A percentile compares a stretch with the other conserved stretches of the same genome.
These are phyloP conservation scores for Danio albolineatus DNA, from an alignment of 2,797 vertebrate species.

Conservation along the genomic window DNA sequence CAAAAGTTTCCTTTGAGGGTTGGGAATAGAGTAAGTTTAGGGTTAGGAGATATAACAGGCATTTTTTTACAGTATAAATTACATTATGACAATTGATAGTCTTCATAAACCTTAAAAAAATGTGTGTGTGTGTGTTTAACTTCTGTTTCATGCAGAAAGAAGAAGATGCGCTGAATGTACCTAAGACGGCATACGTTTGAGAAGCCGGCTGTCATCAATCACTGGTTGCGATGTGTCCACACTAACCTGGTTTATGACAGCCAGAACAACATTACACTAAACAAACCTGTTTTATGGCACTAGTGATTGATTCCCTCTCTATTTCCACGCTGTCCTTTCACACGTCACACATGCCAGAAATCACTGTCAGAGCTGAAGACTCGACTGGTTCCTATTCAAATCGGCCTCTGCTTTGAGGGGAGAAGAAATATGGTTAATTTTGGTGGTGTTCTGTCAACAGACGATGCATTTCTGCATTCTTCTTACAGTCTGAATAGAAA, in stretches of 20 bases:
- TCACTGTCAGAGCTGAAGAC: constrained; percentile 18
- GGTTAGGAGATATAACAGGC: too few relatives aligned
- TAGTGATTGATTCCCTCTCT: constrained; percentile 62
- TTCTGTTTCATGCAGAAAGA: constrained; percentile 19
- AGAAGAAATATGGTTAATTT: too few relatives aligned
- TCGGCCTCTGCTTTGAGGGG: not conserved
- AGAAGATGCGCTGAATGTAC: not conserved
- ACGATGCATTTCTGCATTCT: not conserved
- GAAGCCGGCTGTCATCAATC: constrained; percentile 54
- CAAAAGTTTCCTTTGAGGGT: too few relatives aligned
- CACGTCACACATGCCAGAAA: constrained; percentile 43
- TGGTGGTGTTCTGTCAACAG: not conserved
- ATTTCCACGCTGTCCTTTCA: constrained; percentile 51
- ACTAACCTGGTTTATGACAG: constrained; percentile 62
- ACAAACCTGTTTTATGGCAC: constrained; percentile 55
- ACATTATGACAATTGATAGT: too few relatives aligned
- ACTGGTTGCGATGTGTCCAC: constrained; percentile 48
- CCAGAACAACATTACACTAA: constrained; percentile 60
- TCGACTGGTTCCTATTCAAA: constrained; percentile 11
- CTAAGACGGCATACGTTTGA: constrained; percentile 32
- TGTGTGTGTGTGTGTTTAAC: constrained; percentile 12
- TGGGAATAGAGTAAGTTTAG: too few relatives aligned
- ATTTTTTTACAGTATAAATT: too few relatives aligned
- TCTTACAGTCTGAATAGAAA: not conserved
- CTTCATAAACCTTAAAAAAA: too few relatives aligned